phyloP scores from a whole-genome alignment of 2,797 vertebrate species.

The Gambelia wislizenii region DNA sequence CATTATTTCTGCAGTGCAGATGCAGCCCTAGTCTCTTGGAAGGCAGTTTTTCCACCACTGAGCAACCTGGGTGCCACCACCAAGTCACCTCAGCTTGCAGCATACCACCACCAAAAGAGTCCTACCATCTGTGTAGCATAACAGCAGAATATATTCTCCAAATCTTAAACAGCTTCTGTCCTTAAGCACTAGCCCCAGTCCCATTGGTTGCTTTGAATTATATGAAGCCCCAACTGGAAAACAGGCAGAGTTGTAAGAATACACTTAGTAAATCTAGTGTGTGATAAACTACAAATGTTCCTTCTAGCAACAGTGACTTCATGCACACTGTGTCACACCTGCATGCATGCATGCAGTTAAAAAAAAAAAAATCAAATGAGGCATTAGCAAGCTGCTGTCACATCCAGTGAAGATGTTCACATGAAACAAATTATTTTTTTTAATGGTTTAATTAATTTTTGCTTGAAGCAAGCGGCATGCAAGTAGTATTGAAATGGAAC shows the following conservation, averaged over 20 bases:
- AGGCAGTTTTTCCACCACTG: too few species aligned
- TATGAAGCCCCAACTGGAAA: neutral
- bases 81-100: too few species aligned
- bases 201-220: neutral
- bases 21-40: too few species aligned
- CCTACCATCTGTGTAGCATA: neutral
- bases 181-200: neutral
- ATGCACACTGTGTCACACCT: neutral
- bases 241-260: too few species aligned
- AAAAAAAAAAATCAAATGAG: neutral
- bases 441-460: slow-evolving; percentile 25
- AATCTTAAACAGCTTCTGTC: neutral
- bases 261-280: neutral
- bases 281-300: neutral
- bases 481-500: neutral
- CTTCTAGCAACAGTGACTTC: neutral
- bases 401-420: neutral
- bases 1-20: too few species aligned
- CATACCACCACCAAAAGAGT: neutral
- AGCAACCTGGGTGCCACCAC: too few species aligned
- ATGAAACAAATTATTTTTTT: neutral
- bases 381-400: slow-evolving; percentile 6
- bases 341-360: too few species aligned
- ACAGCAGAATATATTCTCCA: neutral
- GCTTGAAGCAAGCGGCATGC: slow-evolving; percentile 30